Evolutionary conservation across 1,140 invertebrate genomes (phyloP), one percentile per base, ranked within the genome.

Genomic region (Zaprionus vittiger): DNA sequence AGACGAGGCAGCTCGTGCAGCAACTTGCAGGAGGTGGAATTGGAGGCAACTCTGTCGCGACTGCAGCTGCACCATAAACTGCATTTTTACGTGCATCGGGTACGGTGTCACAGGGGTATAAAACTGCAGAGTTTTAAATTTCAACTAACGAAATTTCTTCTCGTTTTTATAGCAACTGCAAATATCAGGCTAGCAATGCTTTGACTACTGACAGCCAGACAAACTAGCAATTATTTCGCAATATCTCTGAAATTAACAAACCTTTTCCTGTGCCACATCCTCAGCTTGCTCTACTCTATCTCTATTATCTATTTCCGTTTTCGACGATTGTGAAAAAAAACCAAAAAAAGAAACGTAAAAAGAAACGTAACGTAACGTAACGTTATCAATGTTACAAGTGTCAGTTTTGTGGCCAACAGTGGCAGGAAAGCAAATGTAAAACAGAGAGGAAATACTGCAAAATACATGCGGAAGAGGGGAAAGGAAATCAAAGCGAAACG

Each of bases 31-130:
- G 12, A 26, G 26, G 28, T 15, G 52, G 28, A 62, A 59, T 4
- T 17, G 44, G 54, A 60, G 31, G 20, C 20, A 17, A 22, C 37
- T 62, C 14, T 66, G 63, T 38, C 60, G 65, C 79, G 52, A 84
- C 70, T 72, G 80, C 80, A 80, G 72, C 80, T 77, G 68, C 63
- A 69, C 83, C 81, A 77, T 83, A 87, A 87, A 77, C 83, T 80
- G 63, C 83, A 83, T 71, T 85, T 85, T 87, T 80, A 87, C 80
- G 80, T 77, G 73, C 80, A 63, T 28, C 20, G 37, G 17, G 17
- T 38, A 22, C 66, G 47, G 28, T 55, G 63, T 54, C 54, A 37
- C 24, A 54, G 54, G 15, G 38, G 41, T 60, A 72, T 72, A 68
- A 77, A 67, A 83, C 63, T 64, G 65, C 65, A 73, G 38, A 60